Conservation (phyloP, 2,797 vertebrate species). For the Geotria australis region DNA sequence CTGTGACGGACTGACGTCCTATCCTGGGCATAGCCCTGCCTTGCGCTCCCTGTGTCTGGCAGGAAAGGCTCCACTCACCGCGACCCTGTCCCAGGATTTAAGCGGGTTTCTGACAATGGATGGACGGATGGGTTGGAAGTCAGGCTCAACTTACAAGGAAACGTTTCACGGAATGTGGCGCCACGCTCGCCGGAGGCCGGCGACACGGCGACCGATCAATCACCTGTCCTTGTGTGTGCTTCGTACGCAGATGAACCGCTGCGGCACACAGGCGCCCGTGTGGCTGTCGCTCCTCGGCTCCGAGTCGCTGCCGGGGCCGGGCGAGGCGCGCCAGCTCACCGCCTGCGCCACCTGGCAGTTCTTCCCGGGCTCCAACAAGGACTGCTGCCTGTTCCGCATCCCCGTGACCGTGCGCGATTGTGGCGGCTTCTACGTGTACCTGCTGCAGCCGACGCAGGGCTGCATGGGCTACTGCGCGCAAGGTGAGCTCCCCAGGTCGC, state of each 20-base stretch:
- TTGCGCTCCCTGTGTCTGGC: no score
- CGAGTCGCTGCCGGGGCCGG: slow-evolving; percentile 25
- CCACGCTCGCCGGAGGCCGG: no score
- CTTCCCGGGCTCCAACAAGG: slow-evolving; percentile 16
- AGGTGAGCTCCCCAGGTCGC: no score
- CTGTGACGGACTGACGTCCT: no score
- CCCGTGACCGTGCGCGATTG: slow-evolving; percentile 50
- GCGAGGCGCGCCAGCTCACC: slow-evolving; percentile 31
- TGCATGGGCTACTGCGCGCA: slow-evolving; percentile 65
- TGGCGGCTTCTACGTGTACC: slow-evolving; percentile 45
- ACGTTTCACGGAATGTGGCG: no score
- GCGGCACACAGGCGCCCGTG: slow-evolving; percentile 53
- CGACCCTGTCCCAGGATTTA: no score
- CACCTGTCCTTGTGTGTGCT: not conserved
- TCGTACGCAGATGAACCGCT: slow-evolving; percentile 34
- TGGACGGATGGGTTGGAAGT: no score
- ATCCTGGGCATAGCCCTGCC: no score
- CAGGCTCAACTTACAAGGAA: no score
- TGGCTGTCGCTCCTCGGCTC: slow-evolving; percentile 39
- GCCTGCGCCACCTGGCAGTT: slow-evolving; percentile 57
- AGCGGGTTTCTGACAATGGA: no score
- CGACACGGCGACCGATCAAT: no score
- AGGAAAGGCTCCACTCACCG: no score
- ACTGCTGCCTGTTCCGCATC: slow-evolving; percentile 58
- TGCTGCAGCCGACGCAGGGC: slow-evolving; percentile 51